Base-by-base conservation (phyloP, 2,888 invertebrate genomes). In the Ormyrus nitidulus region DNA sequence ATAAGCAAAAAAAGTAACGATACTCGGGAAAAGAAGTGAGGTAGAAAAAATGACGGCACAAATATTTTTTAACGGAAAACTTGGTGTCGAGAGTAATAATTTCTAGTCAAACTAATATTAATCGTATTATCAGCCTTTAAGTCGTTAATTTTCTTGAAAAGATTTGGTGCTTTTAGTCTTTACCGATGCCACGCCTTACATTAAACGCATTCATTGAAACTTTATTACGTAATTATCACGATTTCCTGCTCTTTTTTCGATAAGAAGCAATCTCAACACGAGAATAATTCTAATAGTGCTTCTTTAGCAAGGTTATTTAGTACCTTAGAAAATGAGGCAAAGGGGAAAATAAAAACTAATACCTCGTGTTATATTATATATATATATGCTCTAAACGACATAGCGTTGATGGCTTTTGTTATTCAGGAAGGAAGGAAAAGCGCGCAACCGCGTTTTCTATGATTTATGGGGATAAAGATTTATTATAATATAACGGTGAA, bases 1-100 rank as follows among this genome's bases (percentile, higher is more conserved):
- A 56, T 4, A 34, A 34, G 34, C 34, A 34, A 56, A 54, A 19
- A 44, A 62, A 54, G n/a, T 44, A 5, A 13, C n/a, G 34, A 77
- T 44, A 34, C 10, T 70, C 46, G 44, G 59, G 51, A 34, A 34
- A 46, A 69, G 74, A 64, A 66, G 8, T 64, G 80, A 84, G 84
- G 81, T 75, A 84, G 76, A 83, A 85, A 80, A 84, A 83, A 83
- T 84, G 83, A 84, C 81, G 78, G 84, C 86, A 86, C 86, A 85
- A 86, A 85, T 85, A 86, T 85, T 86, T 87, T 84, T 71, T 84
- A 86, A 83, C 78, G 34, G 48, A 19, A 81, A 53, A 56, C 46
- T 53, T 49, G 19, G 62, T 8, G 11, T 62, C 69, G 62, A 59
- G 8, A 51, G 34, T 7, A 13, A 64, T 44, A 49, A 11, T 70